Base-by-base conservation (phyloP, 2,797 vertebrate genomes). In the Myotis pilosus region DNA sequence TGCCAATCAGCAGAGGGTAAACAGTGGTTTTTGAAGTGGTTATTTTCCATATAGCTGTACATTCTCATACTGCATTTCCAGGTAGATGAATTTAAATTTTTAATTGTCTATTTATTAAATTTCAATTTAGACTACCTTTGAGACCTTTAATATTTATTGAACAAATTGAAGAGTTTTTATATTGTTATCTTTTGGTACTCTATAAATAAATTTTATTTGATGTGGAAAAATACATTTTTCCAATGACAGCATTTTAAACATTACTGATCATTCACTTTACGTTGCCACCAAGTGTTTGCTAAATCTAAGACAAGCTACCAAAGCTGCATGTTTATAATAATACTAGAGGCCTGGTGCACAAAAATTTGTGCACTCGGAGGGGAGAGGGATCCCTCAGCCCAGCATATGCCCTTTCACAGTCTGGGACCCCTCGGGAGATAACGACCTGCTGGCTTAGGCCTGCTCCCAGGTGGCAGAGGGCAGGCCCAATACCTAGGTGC, bases 1-100 rank as follows among this genome's bases (percentile, higher is more conserved):
- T 96, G 94, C 94, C 94, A 95, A 87, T 94, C 92, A 96, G 55
- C 49, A 92, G 66, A 96, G 33, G 75, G 85, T 97, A 95, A 97
- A 96, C 87, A 94, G 17, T 95, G 25, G 8, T 90, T 92, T 92
- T 85, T 86, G n/a, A 92, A 93, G 75, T 92, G 53, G 53, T 95
- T 96, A 87, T 93, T 93, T 94, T 78, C 33, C n/a, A 6, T 74
- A 84, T 57, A 88, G 33, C 62, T 94, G 3, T 84, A 92, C 36
- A 76, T 89, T 94, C 68, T 96, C 9, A 49, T 95, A 62, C 20
- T 69, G 3, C 16, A 62, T 91, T 87, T 92, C 86, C 55, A 96
- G 22, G 12, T 85, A 95, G 38, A 74, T 92, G n/a, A 78, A 89
- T 94, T 78, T 91, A 84, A 96, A 71, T 19, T 47, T 95, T 94